Conservation (phyloP, 2,797 vertebrate species). For the Epinephelus awoara region DNA sequence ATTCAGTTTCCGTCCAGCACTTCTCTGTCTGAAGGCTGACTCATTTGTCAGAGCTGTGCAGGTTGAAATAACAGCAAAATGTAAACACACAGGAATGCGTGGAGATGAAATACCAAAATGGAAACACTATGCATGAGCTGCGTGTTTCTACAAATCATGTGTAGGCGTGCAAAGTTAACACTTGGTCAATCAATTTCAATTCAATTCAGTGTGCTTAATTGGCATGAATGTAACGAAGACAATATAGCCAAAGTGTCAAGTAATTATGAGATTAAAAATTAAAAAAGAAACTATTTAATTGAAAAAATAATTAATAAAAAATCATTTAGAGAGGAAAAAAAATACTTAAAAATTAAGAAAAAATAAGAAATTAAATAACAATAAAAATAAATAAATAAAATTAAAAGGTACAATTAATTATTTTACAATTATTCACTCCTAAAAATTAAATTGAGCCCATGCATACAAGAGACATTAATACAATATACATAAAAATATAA, state of each 20-base stretch:
- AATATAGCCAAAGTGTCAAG: too few relatives aligned
- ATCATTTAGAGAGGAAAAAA: too few relatives aligned
- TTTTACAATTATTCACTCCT: too few relatives aligned
- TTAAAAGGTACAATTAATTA: too few relatives aligned
- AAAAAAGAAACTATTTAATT: too few relatives aligned
- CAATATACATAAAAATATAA: not conserved
- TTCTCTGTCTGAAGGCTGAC: constrained; percentile 36
- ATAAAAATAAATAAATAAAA: too few relatives aligned
- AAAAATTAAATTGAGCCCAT: not conserved
- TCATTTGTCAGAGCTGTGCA: constrained; percentile 35
- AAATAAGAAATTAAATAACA: too few relatives aligned
- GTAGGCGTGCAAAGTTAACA: not conserved
- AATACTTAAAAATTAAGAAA: too few relatives aligned
- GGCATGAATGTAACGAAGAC: too few relatives aligned
- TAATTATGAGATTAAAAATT: too few relatives aligned
- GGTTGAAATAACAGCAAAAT: constrained; percentile 25
- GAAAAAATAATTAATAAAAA: too few relatives aligned
- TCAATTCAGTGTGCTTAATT: too few relatives aligned
- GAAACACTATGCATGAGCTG: constrained; percentile 3
- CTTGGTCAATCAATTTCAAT: not conserved
- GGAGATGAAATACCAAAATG: constrained; percentile 11
- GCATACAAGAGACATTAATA: not conserved
- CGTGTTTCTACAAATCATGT: not conserved
- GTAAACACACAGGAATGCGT: constrained; percentile 15
- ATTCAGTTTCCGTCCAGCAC: constrained; percentile 45